Base-by-base conservation (phyloP, 35 echinoderm and acorn worm genomes). In the Anneissia japonica region DNA sequence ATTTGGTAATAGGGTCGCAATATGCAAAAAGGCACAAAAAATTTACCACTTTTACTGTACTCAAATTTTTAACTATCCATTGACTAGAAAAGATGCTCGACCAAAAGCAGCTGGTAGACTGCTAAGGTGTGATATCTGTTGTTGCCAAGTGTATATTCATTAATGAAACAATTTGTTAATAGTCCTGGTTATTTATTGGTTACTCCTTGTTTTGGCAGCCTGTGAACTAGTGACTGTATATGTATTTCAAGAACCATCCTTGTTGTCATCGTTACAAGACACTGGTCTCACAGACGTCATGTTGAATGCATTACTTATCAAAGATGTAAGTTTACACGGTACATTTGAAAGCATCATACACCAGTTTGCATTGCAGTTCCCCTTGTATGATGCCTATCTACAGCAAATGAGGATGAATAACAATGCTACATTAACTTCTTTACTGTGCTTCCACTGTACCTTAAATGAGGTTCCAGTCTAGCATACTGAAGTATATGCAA, bases 181-280 rank as follows among this genome's bases (percentile, higher is more conserved):
- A 64, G 40, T 45, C 26, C 51, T 9, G 51, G 26, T 26, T 64
- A 19, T 19, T 16, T 64, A 23, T 64, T 9, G 11, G 51, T 64
- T 16, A 1, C 26, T 64, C 11, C 40, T 82, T 13, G 72, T 51
- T 34, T 28, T 80, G 75, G 6, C 79, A 99, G 96, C 96, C 10
- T 99, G 96, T 93, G 96, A 99, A 80, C 84, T 99, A 73, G 96
- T 99, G 30, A 99, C 92, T 72, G 96, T 99, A 77, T 99, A 99
- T 81, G 96, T 99, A 74, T 99, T 99, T 80, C 96, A 99, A 85
- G 96, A 99, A 81, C 96, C 96, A 12, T 99, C 96, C 13, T 80
- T 99, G 21, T 89, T 99, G 0, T 99, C 96, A 17, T 89, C 92
- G 14, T 80, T 99, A 23, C 96, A 99, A 90, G 96, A 99, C 76